Evolutionary conservation across 2,797 vertebrate genomes (phyloP), one percentile per base, ranked within the genome.

Genomic region (Lutjanus argentimaculatus): DNA sequence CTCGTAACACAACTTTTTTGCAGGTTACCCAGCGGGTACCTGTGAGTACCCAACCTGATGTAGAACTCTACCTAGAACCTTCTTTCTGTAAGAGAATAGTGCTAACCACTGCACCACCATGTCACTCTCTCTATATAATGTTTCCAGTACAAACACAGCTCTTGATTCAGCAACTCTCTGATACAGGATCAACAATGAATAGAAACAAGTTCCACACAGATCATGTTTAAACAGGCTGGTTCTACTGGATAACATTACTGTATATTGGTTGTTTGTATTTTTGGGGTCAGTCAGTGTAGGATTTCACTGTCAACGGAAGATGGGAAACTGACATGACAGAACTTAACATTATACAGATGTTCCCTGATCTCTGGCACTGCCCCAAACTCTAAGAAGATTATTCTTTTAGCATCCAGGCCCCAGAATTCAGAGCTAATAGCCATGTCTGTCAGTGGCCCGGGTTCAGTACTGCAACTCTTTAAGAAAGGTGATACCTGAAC

Each of bases 401-500:
- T 83, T 80, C 52, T 81, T 67, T 82, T 72, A 75, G 42, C 36
- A 73, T 82, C 55, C 62, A 52, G 72, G 69, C 62, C 52, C 53
- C 61, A 80, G 70, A 80, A 56, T 85, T 71, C 70, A 62, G 66
- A 80, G 61, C 72, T 84, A 80, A 88, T 74, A 72, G 22, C 68
- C 76, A 53, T 86, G 79, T 87, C 59, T 79, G 74, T 76, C 70
- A 61, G 70, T 77, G 77, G 48, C 55, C 62, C 48, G 22, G 30
- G 19, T 52, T 67, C 65, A 78, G 65, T 62, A 12, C 10, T 57
- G 56, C 67, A 56, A 61, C 52, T 74, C 75, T 84, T 88, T 80
- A 71, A 81, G 51, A 89, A 88, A 92, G 78, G 67, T 72, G 82
- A 93, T 90, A 86, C 71, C 79, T 84, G 66, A 79, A 70, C 55